These are phyloP conservation scores for Lontra canadensis DNA, from an alignment of 2,113 vertebrate genomes.

Conservation along the genomic window DNA sequence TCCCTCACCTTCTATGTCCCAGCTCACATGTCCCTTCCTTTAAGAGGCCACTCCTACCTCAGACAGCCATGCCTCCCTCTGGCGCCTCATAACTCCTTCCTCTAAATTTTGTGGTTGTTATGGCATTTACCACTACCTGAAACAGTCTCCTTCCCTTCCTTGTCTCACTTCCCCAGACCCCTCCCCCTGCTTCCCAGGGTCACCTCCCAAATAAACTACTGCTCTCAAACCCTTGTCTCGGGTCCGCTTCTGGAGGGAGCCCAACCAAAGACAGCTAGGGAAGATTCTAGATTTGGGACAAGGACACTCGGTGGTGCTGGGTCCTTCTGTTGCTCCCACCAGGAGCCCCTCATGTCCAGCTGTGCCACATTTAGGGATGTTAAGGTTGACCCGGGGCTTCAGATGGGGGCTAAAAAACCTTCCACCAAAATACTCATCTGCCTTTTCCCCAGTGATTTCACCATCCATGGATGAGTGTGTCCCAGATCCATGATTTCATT, in stretches of 20 bases:
- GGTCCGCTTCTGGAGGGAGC: neutral
- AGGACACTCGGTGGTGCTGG: neutral
- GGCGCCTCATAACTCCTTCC: neutral
- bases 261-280: neutral
- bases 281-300: neutral
- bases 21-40: neutral
- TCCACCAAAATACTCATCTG: neutral
- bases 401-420: neutral
- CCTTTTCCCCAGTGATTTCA: neutral
- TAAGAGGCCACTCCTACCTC: neutral
- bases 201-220: neutral
- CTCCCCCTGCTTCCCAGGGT: neutral
- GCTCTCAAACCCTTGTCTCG: neutral
- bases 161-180: neutral
- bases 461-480: accelerated
- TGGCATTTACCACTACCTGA: neutral
- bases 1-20: neutral
- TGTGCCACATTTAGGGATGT: neutral
- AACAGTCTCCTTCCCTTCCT: neutral
- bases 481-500: neutral
- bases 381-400: no score
- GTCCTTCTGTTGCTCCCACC: neutral
- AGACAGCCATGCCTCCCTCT: neutral
- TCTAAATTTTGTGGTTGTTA: neutral
- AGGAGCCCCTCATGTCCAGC: neutral